phyloP scores from a whole-genome alignment of 1,140 invertebrate genomes.

The Melipona quadrifasciata region DNA sequence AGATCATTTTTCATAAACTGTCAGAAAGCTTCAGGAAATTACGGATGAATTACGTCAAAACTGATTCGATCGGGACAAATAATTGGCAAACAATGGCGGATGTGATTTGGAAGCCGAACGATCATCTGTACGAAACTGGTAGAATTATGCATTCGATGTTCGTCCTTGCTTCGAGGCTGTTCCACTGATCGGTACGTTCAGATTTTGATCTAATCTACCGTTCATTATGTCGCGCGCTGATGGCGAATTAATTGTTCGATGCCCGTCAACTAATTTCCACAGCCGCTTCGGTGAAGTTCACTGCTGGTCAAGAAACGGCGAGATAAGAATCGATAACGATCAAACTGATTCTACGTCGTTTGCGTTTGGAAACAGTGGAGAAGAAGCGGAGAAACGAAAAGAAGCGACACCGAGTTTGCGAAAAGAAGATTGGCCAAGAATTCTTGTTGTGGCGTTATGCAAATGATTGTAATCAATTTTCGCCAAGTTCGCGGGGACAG shows the following conservation, averaged over 20 bases:
- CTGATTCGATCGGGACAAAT: not conserved
- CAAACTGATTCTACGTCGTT: not conserved
- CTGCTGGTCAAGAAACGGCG: not conserved
- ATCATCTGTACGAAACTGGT: slow-evolving; percentile 23
- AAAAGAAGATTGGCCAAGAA: not conserved
- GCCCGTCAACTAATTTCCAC: slow-evolving; percentile 27
- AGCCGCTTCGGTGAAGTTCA: not conserved
- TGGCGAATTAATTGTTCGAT: slow-evolving; percentile 23
- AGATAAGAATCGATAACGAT: not conserved
- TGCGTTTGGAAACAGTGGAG: not conserved
- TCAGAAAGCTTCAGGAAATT: not conserved
- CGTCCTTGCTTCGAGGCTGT: slow-evolving; percentile 21
- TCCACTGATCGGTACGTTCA: slow-evolving; percentile 18
- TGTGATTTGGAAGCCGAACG: not conserved
- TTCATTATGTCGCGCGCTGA: slow-evolving; percentile 10
- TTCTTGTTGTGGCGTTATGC: not conserved
- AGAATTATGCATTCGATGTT: slow-evolving; percentile 30
- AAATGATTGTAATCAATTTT: not conserved
- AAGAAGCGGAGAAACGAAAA: not conserved
- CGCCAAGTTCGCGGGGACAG: not conserved
- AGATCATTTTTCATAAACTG: not conserved
- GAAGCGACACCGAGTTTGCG: not conserved
- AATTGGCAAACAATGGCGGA: not conserved
- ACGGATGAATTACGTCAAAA: slow-evolving; percentile 4
- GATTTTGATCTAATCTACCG: slow-evolving; percentile 32